phyloP scores from a whole-genome alignment of 2,797 vertebrate genomes.

The Enteromius argenteus region DNA sequence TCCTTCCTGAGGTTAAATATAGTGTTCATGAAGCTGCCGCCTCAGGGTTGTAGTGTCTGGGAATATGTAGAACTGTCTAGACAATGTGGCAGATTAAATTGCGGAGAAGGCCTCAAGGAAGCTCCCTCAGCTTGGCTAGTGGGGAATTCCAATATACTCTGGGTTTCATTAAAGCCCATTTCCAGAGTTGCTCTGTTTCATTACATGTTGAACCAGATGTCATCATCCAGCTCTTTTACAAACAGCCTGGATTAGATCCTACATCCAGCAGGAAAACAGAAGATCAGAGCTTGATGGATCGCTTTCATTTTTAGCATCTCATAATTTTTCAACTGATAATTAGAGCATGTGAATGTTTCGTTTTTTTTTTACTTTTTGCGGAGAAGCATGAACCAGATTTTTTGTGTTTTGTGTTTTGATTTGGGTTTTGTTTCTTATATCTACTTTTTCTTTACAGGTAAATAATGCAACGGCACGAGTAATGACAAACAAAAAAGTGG shows the following conservation, averaged over 20 bases:
- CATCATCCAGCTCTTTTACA: constrained; percentile 42
- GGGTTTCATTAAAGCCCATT: constrained; percentile 44
- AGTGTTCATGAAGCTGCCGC: constrained; percentile 42
- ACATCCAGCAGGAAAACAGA: constrained; percentile 48
- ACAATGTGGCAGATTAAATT: constrained; percentile 46
- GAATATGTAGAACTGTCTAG: constrained; percentile 52
- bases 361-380: constrained; percentile 10
- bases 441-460: constrained; percentile 79
- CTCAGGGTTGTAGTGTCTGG: constrained; percentile 48
- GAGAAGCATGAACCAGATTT: constrained; percentile 40
- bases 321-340: constrained; percentile 39
- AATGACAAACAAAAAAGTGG: constrained; percentile 96
- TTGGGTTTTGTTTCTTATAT: constrained; percentile 35
- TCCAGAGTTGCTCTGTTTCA: constrained; percentile 44
- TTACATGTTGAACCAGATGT: constrained; percentile 50
- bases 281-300: constrained; percentile 53
- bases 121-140: constrained; percentile 41
- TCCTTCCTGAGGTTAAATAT: constrained; percentile 41
- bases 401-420: constrained; percentile 52
- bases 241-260: constrained; percentile 50
- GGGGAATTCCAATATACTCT: constrained; percentile 38
- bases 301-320: constrained; percentile 45
- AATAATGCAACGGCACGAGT: constrained; percentile 94
- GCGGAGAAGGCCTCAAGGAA: constrained; percentile 40
- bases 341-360: constrained; percentile 39